These are phyloP conservation scores for Cephonodes hylas DNA, from an alignment of 2,888 invertebrate species.

Conservation along the genomic window DNA sequence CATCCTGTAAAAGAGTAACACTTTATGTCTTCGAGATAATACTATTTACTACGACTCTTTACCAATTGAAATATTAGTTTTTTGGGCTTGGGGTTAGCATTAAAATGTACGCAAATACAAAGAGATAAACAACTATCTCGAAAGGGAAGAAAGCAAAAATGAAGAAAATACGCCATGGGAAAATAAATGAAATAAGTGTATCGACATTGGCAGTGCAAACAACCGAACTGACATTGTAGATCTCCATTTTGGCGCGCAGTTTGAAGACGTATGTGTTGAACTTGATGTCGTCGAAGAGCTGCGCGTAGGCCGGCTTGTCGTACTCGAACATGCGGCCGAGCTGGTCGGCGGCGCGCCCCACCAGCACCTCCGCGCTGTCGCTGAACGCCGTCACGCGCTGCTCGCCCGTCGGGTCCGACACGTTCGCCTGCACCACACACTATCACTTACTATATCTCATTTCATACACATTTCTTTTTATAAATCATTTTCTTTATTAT, in stretches of 20 bases:
- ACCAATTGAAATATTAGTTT: no score
- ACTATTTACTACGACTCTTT: no score
- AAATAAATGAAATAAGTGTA: no score
- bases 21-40: no score
- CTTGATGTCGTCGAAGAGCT: conserved; percentile 86
- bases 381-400: conserved; percentile 96
- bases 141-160: no score
- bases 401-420: conserved; percentile 93
- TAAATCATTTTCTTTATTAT: no score
- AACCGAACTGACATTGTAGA: conserved; percentile 88
- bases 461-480: no score
- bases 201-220: background rate
- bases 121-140: no score
- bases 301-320: conserved; percentile 84
- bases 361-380: conserved; percentile 88
- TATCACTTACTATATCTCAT: no score
- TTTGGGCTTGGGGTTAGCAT: no score
- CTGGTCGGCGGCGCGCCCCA: conserved; percentile 86
- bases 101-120: no score
- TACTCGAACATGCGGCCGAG: conserved; percentile 88
- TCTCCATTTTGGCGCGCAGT: conserved; percentile 93
- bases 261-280: conserved; percentile 92
- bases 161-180: no score
- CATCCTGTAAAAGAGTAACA: conserved; percentile 82
- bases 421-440: conserved; percentile 88